Conservation (phyloP, 2,888 invertebrate species). For the Diadegma fenestrale region DNA sequence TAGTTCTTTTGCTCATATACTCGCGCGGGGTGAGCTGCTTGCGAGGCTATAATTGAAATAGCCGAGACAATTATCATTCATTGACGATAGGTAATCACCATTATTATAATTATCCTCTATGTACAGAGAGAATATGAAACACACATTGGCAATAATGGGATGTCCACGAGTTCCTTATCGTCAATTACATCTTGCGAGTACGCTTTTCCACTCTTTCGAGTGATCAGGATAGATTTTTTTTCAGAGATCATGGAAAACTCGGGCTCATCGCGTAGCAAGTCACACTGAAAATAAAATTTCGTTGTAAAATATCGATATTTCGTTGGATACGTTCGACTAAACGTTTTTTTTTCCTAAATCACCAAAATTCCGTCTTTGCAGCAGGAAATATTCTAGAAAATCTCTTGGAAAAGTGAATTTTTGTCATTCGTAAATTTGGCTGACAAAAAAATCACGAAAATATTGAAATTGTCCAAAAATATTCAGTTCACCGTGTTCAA, state of each 20-base stretch:
- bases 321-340: too few species aligned
- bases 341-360: too few species aligned
- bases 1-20: constrained; percentile 13
- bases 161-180: constrained; percentile 28
- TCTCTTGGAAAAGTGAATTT: too few species aligned
- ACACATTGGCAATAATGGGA: constrained; percentile 10
- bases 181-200: constrained; percentile 6
- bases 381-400: too few species aligned
- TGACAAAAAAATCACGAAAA: too few species aligned
- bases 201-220: not conserved
- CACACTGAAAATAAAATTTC: too few species aligned
- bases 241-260: not conserved
- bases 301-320: too few species aligned
- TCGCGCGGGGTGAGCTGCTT: constrained; percentile 12
- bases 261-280: too few species aligned
- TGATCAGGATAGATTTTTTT: constrained; percentile 2
- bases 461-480: too few species aligned
- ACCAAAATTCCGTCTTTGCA: too few species aligned
- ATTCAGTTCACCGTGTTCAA: too few species aligned
- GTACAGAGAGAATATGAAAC: not conserved
- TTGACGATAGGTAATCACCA: constrained; percentile 45
- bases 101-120: constrained; percentile 34
- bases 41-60: constrained; percentile 62
- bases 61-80: constrained; percentile 51
- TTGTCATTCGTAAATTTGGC: too few species aligned